phyloP scores from a whole-genome alignment of 2,888 invertebrate species.

The Orthosia incerta region DNA sequence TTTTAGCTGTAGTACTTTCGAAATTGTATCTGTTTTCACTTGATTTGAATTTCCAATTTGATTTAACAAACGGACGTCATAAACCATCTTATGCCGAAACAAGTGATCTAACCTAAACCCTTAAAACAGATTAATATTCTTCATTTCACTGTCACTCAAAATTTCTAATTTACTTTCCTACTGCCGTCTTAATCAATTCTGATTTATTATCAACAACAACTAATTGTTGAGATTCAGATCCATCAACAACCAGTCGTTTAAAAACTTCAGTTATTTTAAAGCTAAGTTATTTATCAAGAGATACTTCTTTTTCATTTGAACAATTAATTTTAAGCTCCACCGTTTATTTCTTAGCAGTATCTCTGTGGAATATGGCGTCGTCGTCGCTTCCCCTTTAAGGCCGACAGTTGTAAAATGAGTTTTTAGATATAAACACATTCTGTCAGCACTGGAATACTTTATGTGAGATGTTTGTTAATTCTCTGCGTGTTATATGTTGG shows the following conservation, averaged over 20 bases:
- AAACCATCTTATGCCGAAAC: not conserved
- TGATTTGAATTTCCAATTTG: not conserved
- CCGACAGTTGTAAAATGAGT: constrained; percentile 63
- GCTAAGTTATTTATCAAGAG: constrained; percentile 22
- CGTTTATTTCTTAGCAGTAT: constrained; percentile 20
- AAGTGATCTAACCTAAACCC: not conserved
- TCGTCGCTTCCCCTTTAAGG: not conserved
- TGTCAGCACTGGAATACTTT: constrained; percentile 35
- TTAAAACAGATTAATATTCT: constrained; percentile 28
- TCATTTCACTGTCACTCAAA: constrained; percentile 19
- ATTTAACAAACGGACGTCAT: not conserved
- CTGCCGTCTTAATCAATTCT: constrained; percentile 21
- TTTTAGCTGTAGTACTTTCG: not conserved
- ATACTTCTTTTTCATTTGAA: constrained; percentile 22
- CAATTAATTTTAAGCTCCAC: constrained; percentile 44
- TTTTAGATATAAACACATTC: constrained; percentile 57
- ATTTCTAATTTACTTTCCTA: constrained; percentile 18
- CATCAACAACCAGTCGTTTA: constrained; percentile 27
- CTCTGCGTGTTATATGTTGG: constrained; percentile 6
- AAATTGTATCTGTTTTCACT: not conserved
- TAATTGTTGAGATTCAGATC: constrained; percentile 36
- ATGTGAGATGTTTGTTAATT: constrained; percentile 34
- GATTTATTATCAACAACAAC: constrained; percentile 10
- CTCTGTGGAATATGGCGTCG: constrained; percentile 20
- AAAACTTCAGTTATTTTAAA: constrained; percentile 21